Conservation (phyloP, 2,113 vertebrate species). For the Lycaon pictus region DNA sequence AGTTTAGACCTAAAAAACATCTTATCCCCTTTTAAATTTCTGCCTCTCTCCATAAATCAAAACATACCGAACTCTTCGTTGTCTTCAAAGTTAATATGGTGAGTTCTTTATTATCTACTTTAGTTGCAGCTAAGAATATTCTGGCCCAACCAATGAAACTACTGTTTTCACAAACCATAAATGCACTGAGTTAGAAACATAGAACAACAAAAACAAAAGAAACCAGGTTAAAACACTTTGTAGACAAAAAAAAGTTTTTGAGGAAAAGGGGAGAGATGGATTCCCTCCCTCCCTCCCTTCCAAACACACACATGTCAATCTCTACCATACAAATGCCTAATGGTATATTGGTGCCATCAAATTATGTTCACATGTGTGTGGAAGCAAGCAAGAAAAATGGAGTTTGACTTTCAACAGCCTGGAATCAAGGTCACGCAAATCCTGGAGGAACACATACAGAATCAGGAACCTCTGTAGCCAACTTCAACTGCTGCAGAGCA, state of each 20-base stretch:
- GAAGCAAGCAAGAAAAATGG: not conserved
- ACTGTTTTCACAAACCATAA: not conserved
- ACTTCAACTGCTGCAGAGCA: not conserved
- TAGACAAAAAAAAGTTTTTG: not conserved
- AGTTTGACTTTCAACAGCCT: not conserved
- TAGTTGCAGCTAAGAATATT: not conserved
- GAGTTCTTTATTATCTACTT: not conserved
- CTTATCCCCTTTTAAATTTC: not conserved
- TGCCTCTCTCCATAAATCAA: not conserved
- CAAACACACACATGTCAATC: not conserved
- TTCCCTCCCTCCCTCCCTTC: not conserved
- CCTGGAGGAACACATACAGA: not conserved
- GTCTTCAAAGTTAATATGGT: not conserved
- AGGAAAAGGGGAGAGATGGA: not conserved
- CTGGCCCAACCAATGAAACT: not conserved
- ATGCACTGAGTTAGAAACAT: not conserved
- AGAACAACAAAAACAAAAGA: not conserved
- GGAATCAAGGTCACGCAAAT: not conserved
- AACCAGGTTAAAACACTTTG: conserved; percentile 18
- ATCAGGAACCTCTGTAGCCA: not conserved
- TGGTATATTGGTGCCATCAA: not conserved
- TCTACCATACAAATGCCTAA: not conserved
- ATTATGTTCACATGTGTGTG: not conserved
- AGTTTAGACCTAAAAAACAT: not conserved
- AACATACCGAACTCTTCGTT: not conserved